A percentile compares a stretch with the other conserved stretches of the same genome.
These are phyloP conservation scores for Callitettix versicolor DNA, from an alignment of 1,140 invertebrate genomes.

Conservation along the genomic window DNA sequence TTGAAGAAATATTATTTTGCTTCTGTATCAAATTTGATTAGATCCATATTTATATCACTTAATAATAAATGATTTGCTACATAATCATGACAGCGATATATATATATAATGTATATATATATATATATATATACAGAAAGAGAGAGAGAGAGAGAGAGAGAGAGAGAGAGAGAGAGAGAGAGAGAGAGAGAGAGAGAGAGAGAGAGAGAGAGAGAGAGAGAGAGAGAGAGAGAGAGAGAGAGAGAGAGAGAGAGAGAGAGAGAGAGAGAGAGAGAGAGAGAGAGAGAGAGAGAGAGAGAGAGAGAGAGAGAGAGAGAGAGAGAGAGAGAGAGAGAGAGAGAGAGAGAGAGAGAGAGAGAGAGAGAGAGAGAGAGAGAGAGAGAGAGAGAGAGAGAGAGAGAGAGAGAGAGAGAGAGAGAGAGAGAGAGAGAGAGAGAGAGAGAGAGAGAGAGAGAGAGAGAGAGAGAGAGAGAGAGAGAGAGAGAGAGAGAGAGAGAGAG, in stretches of 20 bases:
- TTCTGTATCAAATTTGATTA: too few relatives aligned
- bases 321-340: conserved; percentile 18
- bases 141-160: conserved; percentile 32
- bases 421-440: conserved; percentile 9
- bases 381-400: conserved; percentile 1
- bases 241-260: conserved; percentile 9
- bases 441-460: conserved; percentile 7
- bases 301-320: conserved; percentile 16
- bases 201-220: conserved; percentile 20
- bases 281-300: conserved; percentile 17
- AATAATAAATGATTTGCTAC: too few relatives aligned
- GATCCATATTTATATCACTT: too few relatives aligned
- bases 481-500: conserved; percentile 1
- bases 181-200: conserved; percentile 15
- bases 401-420: conserved; percentile 13
- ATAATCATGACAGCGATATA: too few relatives aligned
- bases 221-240: conserved; percentile 14
- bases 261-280: conserved; percentile 16
- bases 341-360: conserved; percentile 10
- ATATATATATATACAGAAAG: too few relatives aligned
- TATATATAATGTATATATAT: too few relatives aligned
- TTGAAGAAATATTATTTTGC: too few relatives aligned
- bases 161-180: conserved; percentile 15
- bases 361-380: conserved; percentile 10
- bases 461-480: conserved; percentile 11